phyloP scores from a whole-genome alignment of 2,888 invertebrate genomes.

The Macaria liturata region DNA sequence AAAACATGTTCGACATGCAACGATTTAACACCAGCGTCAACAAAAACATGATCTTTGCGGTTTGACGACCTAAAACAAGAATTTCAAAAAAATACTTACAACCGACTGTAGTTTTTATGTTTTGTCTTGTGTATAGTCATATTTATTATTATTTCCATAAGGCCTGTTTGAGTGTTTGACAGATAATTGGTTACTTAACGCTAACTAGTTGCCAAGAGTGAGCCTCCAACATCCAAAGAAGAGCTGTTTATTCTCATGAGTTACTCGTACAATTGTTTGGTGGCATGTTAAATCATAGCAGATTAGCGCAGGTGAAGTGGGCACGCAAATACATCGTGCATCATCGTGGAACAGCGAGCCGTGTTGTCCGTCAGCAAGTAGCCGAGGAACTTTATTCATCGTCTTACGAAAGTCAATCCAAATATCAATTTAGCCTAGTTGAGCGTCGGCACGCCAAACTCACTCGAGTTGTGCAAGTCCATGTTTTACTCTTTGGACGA shows the following conservation, averaged over 20 bases:
- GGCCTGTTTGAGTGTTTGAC: too few species aligned
- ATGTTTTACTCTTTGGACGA: constrained; percentile 17
- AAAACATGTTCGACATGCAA: constrained; percentile 14
- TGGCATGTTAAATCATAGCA: constrained; percentile 14
- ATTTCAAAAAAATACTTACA: too few species aligned
- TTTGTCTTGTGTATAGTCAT: too few species aligned
- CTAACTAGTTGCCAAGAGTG: too few species aligned
- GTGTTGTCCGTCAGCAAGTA: constrained; percentile 41
- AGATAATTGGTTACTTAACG: too few species aligned
- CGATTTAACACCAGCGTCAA: constrained; percentile 1
- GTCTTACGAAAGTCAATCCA: constrained; percentile 71
- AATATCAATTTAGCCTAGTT: constrained; percentile 65
- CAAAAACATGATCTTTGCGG: not conserved
- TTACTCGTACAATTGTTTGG: too few species aligned
- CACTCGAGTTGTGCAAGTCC: constrained; percentile 47
- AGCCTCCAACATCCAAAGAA: too few species aligned
- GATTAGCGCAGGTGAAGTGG: constrained; percentile 23
- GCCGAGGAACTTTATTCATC: constrained; percentile 61
- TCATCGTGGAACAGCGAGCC: constrained; percentile 27
- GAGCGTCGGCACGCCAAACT: constrained; percentile 52
- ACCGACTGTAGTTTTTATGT: too few species aligned
- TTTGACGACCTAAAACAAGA: too few species aligned
- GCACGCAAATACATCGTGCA: constrained; percentile 20
- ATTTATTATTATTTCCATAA: too few species aligned
- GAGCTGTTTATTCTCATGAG: too few species aligned